phyloP scores from a whole-genome alignment of 2,113 vertebrate species.

The Irena cyanogastra region DNA sequence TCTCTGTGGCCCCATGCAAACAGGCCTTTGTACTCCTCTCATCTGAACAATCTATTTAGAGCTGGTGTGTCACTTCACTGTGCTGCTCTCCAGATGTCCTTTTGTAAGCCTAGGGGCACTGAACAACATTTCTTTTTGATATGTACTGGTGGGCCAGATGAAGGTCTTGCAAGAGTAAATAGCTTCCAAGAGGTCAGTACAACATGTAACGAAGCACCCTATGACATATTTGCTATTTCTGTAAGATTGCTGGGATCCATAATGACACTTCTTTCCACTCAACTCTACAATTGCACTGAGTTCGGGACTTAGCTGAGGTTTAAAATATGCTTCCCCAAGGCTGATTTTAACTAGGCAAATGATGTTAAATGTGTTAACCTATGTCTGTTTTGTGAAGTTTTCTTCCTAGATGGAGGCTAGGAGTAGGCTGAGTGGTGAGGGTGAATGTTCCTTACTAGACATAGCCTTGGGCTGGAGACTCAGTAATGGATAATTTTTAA shows the following conservation, averaged over 20 bases:
- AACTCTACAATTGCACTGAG: neutral
- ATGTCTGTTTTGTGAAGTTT: neutral
- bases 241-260: neutral
- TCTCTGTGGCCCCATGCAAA: neutral
- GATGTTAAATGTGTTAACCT: neutral
- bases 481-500: neutral
- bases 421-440: neutral
- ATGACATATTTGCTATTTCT: neutral
- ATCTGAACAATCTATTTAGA: neutral
- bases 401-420: neutral
- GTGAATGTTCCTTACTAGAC: neutral
- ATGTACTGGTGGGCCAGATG: neutral
- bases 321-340: neutral
- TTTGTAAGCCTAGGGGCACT: neutral
- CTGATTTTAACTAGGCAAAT: neutral
- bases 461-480: neutral
- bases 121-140: neutral
- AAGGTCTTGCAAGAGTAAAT: neutral
- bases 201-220: neutral
- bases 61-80: neutral
- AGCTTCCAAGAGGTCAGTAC: neutral
- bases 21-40: fast-evolving
- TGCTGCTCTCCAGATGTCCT: neutral
- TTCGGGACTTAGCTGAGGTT: neutral
- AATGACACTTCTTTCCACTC: neutral